Percentiles rank a stretch among this genome's conserved stretches.
These are phyloP conservation scores for Hyperoplus immaculatus DNA, from an alignment of 2,797 vertebrate genomes.

Conservation along the genomic window DNA sequence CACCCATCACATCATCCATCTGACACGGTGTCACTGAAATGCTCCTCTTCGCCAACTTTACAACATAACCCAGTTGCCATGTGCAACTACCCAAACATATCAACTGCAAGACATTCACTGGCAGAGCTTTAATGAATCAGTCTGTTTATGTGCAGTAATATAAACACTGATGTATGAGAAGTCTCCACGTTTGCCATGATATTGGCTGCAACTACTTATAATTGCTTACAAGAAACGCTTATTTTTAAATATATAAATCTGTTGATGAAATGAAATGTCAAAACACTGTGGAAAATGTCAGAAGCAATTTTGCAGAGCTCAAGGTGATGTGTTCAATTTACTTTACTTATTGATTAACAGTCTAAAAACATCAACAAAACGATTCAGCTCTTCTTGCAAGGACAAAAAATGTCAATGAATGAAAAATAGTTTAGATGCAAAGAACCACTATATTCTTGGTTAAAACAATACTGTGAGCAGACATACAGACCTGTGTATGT, in stretches of 20 bases:
- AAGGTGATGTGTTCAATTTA: not conserved
- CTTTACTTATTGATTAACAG: not conserved
- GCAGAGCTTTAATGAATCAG: too few relatives aligned
- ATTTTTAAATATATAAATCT: not conserved
- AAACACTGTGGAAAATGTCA: not conserved
- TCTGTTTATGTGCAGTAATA: slow-evolving; percentile 8
- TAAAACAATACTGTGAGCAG: too few relatives aligned
- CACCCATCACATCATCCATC: not conserved
- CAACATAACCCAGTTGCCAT: not conserved
- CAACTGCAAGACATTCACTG: too few relatives aligned
- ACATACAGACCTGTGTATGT: slow-evolving; percentile 96
- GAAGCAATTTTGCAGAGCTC: not conserved
- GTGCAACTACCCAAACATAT: too few relatives aligned
- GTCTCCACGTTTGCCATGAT: not conserved
- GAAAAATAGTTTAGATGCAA: not conserved
- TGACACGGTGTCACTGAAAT: not conserved
- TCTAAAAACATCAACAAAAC: not conserved
- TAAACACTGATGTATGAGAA: slow-evolving; percentile 1
- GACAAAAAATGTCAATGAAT: not conserved
- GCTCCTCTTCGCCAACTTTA: not conserved
- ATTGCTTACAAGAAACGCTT: not conserved
- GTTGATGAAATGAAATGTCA: not conserved
- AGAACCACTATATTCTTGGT: not conserved
- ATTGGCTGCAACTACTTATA: not conserved
- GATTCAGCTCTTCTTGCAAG: not conserved